Evolutionary conservation across 2,888 invertebrate genomes (phyloP), one percentile per base, ranked within the genome.

Genomic region (Notodonta dromedarius): DNA sequence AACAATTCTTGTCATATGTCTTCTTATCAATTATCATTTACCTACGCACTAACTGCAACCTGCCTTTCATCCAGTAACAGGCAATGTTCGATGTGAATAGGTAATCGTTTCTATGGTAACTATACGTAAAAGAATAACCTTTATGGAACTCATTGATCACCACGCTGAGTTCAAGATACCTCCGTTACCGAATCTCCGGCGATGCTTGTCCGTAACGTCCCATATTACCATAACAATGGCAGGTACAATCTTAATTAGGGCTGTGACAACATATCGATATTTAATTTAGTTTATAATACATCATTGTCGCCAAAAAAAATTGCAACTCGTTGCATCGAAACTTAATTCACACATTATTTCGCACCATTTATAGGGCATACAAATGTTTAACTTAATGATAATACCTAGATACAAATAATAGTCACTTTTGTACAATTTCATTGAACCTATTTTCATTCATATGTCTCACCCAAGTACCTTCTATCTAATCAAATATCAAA

Each of bases 181-280:
- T 67, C 80, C 82, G 85, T 88, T 83, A 78, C 84, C 78, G 83
- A 89, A 91, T 88, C 90, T 83, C 82, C 82, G 77, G 72, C 78
- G 80, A 82, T 79, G 84, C 82, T 83, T 78, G 81, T 83, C 82
- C 82, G 83, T 90, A 91, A 92, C 90, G 90, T 91, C 77, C 70
- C 79, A 79, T 79, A 71, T 93, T 91, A 85, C 84, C 91, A 92
- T 93, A 86, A 92, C 93, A 93, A 93, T 91, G 73, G 91, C 91
- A 90, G 92, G 90, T 91, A 92, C 83, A 77, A 76, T 77, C 77
- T 76, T 71, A 7, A 9, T 1, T 54, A 54, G 39, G 35, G 54
- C 14, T 54, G 54, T 39, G 54, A 54, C 4, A 50, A 50, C 8
- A 8, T 16, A 2, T 50, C 16, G 16, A 50, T 50, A 8, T 12